Percentiles rank a stretch among this genome's conserved stretches.
Evolutionary conservation across 1,140 invertebrate species (phyloP).

Genomic region (Caerostris extrusa): DNA sequence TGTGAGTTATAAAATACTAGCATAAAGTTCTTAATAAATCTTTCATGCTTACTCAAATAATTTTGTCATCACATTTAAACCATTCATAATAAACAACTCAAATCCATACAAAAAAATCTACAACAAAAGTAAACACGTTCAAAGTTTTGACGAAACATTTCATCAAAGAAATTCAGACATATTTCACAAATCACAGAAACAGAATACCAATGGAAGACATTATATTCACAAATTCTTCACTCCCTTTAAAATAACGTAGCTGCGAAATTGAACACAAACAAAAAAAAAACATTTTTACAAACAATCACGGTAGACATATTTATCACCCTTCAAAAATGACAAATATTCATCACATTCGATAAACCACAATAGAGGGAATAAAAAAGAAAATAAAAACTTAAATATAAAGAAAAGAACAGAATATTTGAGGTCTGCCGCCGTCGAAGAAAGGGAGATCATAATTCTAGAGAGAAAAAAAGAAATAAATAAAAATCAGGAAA

Average conservation of each 20-base stretch:
- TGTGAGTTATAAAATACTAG: no score
- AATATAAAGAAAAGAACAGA: not conserved
- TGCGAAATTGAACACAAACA: not conserved
- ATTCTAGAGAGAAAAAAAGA: not conserved
- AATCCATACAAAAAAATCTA: no score
- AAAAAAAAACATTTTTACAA: not conserved
- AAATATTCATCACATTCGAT: not conserved
- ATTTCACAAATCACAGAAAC: not conserved
- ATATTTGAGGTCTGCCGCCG: conserved; percentile 9
- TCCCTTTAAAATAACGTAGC: not conserved
- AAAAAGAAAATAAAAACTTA: not conserved
- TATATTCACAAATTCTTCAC: not conserved
- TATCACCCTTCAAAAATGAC: not conserved
- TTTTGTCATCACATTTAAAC: no score
- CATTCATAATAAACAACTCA: no score
- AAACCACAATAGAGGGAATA: not conserved
- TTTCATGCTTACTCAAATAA: no score
- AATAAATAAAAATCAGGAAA: not conserved
- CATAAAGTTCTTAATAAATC: no score
- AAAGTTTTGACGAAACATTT: no score
- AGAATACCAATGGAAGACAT: not conserved
- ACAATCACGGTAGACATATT: not conserved
- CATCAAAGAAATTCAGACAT: no score
- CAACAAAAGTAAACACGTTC: no score
- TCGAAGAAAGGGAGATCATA: conserved; percentile 10